Percentiles rank a stretch among this genome's conserved stretches.
Conservation (phyloP, 2,888 invertebrate genomes). For the Zaprionus bogoriensis region DNA sequence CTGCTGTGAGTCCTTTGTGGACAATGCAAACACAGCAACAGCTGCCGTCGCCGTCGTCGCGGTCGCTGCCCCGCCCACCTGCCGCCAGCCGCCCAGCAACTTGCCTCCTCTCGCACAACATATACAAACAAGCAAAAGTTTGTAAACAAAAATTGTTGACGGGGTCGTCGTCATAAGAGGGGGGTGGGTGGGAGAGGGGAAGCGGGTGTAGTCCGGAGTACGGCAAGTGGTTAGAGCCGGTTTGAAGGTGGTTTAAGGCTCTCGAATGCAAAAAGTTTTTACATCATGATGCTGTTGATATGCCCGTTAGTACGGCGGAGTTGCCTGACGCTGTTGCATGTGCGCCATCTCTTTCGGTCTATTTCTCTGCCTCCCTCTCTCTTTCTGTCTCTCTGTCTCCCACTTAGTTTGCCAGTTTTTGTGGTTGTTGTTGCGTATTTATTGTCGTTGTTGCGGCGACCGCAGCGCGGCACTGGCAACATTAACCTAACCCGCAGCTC, state of each 20-base stretch:
- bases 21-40: conserved; percentile 55
- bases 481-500: conserved; percentile 35
- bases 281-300: conserved; percentile 78
- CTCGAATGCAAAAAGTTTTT: conserved; percentile 71
- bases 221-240: conserved; percentile 29
- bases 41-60: conserved; percentile 25
- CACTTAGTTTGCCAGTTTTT: conserved; percentile 10
- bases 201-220: background rate
- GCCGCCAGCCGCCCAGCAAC: conserved; percentile 24
- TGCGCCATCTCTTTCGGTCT: background rate
- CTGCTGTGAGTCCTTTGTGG: conserved; percentile 58
- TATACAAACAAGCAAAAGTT: conserved; percentile 77
- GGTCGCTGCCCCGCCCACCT: conserved; percentile 16
- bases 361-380: background rate
- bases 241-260: conserved; percentile 49
- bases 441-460: conserved; percentile 66
- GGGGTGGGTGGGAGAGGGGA: background rate
- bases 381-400: conserved; percentile 1
- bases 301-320: conserved; percentile 52
- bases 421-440: conserved; percentile 60
- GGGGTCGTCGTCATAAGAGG: conserved; percentile 28
- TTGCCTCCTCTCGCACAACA: conserved; percentile 48
- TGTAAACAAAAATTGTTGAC: conserved; percentile 79
- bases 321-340: conserved; percentile 9
- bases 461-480: conserved; percentile 42